These are phyloP conservation scores for Gracilinanus agilis DNA, from an alignment of 2,113 vertebrate genomes.

Conservation along the genomic window DNA sequence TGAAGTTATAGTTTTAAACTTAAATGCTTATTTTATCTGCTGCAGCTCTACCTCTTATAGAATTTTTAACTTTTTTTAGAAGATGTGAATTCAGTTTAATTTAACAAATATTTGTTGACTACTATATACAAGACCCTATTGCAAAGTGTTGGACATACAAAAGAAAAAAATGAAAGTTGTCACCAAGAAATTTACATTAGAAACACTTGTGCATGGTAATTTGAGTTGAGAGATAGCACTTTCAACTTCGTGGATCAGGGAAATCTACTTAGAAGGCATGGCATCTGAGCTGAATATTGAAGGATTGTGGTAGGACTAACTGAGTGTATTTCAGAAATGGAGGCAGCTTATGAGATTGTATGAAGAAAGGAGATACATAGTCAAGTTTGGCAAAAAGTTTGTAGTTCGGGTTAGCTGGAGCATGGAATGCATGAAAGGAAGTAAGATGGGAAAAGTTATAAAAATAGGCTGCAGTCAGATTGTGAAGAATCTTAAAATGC, in stretches of 20 bases:
- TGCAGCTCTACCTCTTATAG: neutral
- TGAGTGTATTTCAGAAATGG: neutral
- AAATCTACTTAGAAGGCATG: neutral
- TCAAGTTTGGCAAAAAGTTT: neutral
- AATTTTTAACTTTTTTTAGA: neutral
- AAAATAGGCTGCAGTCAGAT: neutral
- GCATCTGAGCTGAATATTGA: neutral
- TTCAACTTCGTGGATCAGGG: neutral
- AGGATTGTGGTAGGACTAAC: neutral
- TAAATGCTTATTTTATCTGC: neutral
- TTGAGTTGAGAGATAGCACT: neutral
- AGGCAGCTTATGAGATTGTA: neutral
- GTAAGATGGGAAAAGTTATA: neutral
- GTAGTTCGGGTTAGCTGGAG: neutral
- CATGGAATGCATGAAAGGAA: neutral
- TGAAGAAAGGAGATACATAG: neutral
- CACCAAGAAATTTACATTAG: neutral
- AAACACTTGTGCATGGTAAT: neutral
- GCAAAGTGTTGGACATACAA: neutral
- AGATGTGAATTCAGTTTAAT: neutral
- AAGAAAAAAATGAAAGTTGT: neutral
- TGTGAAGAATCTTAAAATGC: neutral
- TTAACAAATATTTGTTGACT: neutral
- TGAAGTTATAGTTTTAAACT: neutral
- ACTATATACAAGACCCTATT: neutral